Base-by-base conservation (phyloP, 2,888 invertebrate species). In the Lysandra coridon region DNA sequence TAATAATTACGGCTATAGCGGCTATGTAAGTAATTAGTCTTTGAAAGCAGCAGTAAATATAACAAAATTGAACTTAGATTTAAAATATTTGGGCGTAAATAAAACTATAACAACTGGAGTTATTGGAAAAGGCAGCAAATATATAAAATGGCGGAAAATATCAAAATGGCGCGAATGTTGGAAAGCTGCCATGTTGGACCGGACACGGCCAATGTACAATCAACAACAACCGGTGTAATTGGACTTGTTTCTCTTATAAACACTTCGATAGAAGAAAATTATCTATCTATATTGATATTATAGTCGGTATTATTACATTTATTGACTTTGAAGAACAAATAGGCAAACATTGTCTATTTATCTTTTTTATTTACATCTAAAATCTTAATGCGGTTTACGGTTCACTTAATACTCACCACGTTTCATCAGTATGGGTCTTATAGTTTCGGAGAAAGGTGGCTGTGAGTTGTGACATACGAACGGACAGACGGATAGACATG, bases 111-210 rank as follows among this genome's bases (percentile, higher is more conserved):
- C 33, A 69, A 37, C 69, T 5, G 17, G 1, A 69, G 69, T 69
- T 69, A 69, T 69, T 69, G 69, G 69, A 69, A 69, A 33, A 69
- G 69, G 69, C 69, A 33, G 69, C 33, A 69, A 69, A 69, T 57
- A 57, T 57, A 57, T 57, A 17, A 69, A 69, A 37, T 33, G 69
- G 33, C 69, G 69, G 69, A 14, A 69, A 69, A 69, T 69, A 69
- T 69, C 33, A 69, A 33, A 69, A 69, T 69, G 69, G 69, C 69
- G 69, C 69, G 69, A 69, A 37, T 69, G 33, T 37, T 69, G 33
- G 69, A 69, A 14, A 14, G 69, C 33, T 69, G 69, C 69, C 69
- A 69, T 69, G 69, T 69, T 69, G 69, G 69, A 69, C 69, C 69
- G 69, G 69, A 69, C 33, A 5, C 69, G 3, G 17, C 4, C 69